Conservation (phyloP, 2,113 vertebrate species). For the Puffinus mauretanicus region DNA sequence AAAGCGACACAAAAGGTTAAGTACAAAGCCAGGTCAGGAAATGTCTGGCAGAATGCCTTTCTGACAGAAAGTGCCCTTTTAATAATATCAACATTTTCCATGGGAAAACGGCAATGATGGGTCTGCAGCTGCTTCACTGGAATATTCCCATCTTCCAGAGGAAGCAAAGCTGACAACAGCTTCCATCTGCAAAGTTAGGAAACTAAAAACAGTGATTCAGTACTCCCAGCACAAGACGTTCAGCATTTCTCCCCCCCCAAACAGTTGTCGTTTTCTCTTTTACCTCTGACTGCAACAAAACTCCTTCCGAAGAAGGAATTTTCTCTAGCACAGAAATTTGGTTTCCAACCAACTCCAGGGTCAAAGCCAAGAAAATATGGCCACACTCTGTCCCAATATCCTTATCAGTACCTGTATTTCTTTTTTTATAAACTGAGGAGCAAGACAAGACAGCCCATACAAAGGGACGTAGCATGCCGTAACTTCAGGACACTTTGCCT, state of each 20-base stretch:
- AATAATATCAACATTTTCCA: constrained; percentile 60
- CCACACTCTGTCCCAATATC: neutral
- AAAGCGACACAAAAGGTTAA: constrained; percentile 61
- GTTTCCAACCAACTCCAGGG: neutral
- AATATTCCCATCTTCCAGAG: constrained; percentile 59
- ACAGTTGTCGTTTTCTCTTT: neutral
- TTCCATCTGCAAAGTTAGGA: constrained; percentile 37
- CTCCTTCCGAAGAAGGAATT: neutral
- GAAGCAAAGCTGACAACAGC: constrained; percentile 39
- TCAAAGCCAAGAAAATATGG: neutral
- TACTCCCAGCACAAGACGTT: neutral
- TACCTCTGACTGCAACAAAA: neutral
- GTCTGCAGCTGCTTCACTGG: constrained; percentile 41
- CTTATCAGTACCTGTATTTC: neutral
- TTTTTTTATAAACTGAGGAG: neutral
- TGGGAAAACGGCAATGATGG: constrained; percentile 24
- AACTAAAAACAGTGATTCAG: neutral
- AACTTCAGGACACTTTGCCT: neutral
- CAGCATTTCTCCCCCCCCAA: neutral
- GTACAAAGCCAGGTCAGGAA: constrained; percentile 50
- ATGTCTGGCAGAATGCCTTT: constrained; percentile 34
- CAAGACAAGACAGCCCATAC: neutral
- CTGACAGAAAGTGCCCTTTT: constrained; percentile 56
- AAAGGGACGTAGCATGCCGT: neutral
- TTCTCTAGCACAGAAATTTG: neutral